A percentile compares a stretch with the other conserved stretches of the same genome.
These are phyloP conservation scores for Crypturellus undulatus DNA, from an alignment of 2,113 vertebrate genomes.

Conservation along the genomic window DNA sequence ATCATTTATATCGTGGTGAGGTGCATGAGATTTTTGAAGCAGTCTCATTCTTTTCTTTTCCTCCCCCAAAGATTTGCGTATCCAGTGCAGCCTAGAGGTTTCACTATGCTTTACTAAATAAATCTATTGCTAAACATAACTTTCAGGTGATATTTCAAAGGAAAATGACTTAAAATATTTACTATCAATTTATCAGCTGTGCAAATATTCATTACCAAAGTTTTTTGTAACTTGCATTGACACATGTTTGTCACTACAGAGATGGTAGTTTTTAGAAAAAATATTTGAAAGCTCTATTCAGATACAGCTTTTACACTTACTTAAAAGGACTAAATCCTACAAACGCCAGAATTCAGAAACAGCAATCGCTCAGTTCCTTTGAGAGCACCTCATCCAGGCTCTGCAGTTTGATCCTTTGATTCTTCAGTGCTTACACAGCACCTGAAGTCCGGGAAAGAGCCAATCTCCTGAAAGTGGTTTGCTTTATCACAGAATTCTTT, in stretches of 20 bases:
- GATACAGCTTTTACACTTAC: background rate
- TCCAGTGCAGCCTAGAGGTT: background rate
- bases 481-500: background rate
- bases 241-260: background rate
- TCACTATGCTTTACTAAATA: background rate
- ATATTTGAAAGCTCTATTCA: background rate
- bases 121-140: background rate
- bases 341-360: background rate
- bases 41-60: background rate
- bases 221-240: background rate
- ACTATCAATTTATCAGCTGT: background rate
- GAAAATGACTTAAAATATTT: background rate
- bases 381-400: background rate
- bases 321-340: background rate
- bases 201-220: background rate
- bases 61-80: background rate
- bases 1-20: background rate
- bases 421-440: background rate
- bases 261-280: background rate
- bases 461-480: background rate
- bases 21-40: background rate
- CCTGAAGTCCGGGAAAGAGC: background rate
- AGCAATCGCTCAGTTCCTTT: background rate
- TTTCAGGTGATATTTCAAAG: background rate
- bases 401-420: fast-evolving